Percentiles rank a stretch among this genome's conserved stretches.
Evolutionary conservation across 2,888 invertebrate species (phyloP).

Genomic region (Drosophila ustulata): DNA sequence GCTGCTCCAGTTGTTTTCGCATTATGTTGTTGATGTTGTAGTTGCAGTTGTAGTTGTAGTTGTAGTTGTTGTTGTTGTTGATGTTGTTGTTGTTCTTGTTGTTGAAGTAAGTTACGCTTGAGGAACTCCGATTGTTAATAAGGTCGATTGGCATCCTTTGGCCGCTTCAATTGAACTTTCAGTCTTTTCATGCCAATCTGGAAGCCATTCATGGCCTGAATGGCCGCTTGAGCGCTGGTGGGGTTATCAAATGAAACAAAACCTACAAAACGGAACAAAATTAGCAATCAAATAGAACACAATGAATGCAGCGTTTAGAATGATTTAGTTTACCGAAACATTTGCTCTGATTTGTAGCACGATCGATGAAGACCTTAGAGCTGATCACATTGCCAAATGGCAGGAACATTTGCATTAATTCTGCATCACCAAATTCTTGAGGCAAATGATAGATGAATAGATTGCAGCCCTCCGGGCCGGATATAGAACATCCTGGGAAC

Average conservation of each 20-base stretch:
- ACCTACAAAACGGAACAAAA: slow-evolving; percentile 87
- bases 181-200: slow-evolving; percentile 99
- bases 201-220: slow-evolving; percentile 99
- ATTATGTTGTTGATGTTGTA: slow-evolving; percentile 41
- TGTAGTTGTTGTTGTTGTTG: slow-evolving; percentile 45
- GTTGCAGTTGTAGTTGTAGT: slow-evolving; percentile 27
- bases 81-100: slow-evolving; percentile 43
- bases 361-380: slow-evolving; percentile 99
- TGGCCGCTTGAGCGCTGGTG: slow-evolving; percentile 98
- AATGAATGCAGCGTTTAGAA: too few species aligned
- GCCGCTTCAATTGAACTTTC: slow-evolving; percentile 99
- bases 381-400: slow-evolving; percentile 99
- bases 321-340: slow-evolving; percentile 93
- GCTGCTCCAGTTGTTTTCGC: slow-evolving; percentile 46
- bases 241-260: slow-evolving; percentile 99
- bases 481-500: slow-evolving; percentile 96
- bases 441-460: slow-evolving; percentile 99
- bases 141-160: slow-evolving; percentile 98
- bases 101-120: slow-evolving; percentile 79
- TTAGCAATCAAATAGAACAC: background rate
- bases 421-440: slow-evolving; percentile 99
- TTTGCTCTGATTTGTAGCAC: slow-evolving; percentile 99
- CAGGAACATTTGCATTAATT: slow-evolving; percentile 99
- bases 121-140: slow-evolving; percentile 92
- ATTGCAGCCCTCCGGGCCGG: slow-evolving; percentile 99